phyloP scores from a whole-genome alignment of 2,113 vertebrate genomes.

The Hippolais icterina region DNA sequence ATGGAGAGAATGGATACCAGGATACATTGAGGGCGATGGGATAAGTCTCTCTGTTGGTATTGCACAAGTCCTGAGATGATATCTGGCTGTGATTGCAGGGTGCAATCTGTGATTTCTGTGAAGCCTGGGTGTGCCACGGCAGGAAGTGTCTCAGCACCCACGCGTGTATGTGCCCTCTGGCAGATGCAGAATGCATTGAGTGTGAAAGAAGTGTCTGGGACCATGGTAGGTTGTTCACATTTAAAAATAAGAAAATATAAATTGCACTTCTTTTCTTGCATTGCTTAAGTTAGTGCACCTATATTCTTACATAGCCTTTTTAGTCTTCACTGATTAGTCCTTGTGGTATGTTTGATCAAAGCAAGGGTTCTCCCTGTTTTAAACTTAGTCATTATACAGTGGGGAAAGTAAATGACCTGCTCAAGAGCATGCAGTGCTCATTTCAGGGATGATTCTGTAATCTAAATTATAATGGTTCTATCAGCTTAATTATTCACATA shows the following conservation, averaged over 20 bases:
- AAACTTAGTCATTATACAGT: not conserved
- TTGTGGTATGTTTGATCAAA: not conserved
- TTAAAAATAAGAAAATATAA: not conserved
- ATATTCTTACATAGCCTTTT: not conserved
- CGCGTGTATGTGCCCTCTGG: slow-evolving; percentile 88
- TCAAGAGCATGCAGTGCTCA: not conserved
- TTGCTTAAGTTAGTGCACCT: not conserved
- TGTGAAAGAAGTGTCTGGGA: slow-evolving; percentile 97
- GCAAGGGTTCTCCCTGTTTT: not conserved
- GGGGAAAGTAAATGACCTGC: not conserved
- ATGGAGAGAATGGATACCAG: not conserved
- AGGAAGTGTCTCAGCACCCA: slow-evolving; percentile 94
- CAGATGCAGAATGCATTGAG: slow-evolving; percentile 92
- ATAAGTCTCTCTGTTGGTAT: not conserved
- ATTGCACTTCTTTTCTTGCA: not conserved
- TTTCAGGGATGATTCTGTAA: not conserved
- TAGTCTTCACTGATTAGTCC: not conserved
- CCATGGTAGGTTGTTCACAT: slow-evolving; percentile 80
- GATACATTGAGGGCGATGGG: not conserved
- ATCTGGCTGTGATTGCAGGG: slow-evolving; percentile 76
- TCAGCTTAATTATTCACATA: not conserved
- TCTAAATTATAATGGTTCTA: not conserved
- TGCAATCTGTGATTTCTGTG: slow-evolving; percentile 97
- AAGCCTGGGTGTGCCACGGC: slow-evolving; percentile 97
- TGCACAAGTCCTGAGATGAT: not conserved